Evolutionary conservation across 2,797 vertebrate species (phyloP).

Genomic region (Emydoidea blandingii): DNA sequence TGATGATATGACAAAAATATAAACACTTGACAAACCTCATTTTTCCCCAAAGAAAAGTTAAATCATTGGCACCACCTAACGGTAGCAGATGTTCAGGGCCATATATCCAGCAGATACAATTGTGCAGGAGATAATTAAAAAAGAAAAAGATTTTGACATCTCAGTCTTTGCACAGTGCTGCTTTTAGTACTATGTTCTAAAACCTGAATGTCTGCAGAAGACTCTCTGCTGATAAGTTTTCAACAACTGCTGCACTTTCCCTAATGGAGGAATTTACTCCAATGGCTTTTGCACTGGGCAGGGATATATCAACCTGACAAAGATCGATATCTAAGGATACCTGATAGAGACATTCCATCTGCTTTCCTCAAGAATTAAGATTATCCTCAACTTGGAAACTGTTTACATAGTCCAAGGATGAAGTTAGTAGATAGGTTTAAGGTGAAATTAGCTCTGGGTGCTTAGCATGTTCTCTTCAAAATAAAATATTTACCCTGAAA

Average conservation of each 20-base stretch:
- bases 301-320: neutral
- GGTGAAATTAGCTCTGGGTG: neutral
- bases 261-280: neutral
- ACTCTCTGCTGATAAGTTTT: neutral
- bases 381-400: neutral
- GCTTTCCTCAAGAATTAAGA: neutral
- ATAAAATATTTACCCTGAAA: neutral
- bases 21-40: neutral
- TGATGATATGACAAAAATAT: neutral
- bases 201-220: neutral
- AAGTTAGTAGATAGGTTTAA: neutral
- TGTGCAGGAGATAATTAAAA: neutral
- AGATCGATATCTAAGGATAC: neutral
- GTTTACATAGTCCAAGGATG: neutral
- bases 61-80: constrained; percentile 6
- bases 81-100: constrained; percentile 6
- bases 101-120: constrained; percentile 4
- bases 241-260: neutral
- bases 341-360: neutral
- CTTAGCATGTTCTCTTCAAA: neutral
- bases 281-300: neutral
- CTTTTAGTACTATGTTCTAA: neutral
- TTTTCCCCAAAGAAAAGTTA: constrained; percentile 7
- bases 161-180: neutral
- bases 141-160: neutral